phyloP scores from a whole-genome alignment of 2,113 vertebrate genomes.

The Sceloporus undulatus region DNA sequence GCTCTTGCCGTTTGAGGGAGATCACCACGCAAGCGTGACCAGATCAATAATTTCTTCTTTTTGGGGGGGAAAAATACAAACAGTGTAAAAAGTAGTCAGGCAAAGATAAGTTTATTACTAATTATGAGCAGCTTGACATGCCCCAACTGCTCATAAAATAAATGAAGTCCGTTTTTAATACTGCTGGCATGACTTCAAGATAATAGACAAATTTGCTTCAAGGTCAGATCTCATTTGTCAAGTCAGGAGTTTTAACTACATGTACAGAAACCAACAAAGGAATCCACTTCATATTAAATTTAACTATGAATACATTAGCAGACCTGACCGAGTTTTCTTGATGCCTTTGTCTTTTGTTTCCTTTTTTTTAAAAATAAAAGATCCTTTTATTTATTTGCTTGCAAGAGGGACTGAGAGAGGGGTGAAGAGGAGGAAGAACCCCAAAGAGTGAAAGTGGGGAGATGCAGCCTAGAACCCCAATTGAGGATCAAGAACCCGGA shows the following conservation, averaged over 20 bases:
- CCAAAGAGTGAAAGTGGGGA: neutral
- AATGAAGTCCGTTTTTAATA: conserved; percentile 84
- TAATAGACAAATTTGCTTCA: conserved; percentile 81
- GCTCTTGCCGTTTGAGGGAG: neutral
- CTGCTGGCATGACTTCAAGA: conserved; percentile 79
- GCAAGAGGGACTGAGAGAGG: too few relatives aligned
- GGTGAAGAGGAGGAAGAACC: neutral
- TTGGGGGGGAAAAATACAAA: conserved; percentile 69
- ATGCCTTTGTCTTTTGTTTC: too few relatives aligned
- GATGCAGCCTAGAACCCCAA: neutral
- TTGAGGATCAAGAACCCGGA: too few relatives aligned
- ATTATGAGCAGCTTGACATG: conserved; percentile 69
- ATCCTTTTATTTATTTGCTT: neutral
- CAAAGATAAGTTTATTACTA: conserved; percentile 73
- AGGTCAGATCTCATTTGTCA: conserved; percentile 84
- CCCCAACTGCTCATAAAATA: conserved; percentile 71
- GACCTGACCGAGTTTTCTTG: too few relatives aligned
- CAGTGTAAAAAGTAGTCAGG: conserved; percentile 67
- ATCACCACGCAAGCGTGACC: conserved; percentile 22
- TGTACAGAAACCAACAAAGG: conserved; percentile 43
- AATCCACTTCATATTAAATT: neutral
- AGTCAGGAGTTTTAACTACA: conserved; percentile 69
- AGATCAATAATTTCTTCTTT: conserved; percentile 47
- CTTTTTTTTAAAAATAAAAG: neutral
- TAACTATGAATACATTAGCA: conserved; percentile 6